Base-by-base conservation (phyloP, 64 coral and sea anemone genomes). In the Pachyseris speciosa region DNA sequence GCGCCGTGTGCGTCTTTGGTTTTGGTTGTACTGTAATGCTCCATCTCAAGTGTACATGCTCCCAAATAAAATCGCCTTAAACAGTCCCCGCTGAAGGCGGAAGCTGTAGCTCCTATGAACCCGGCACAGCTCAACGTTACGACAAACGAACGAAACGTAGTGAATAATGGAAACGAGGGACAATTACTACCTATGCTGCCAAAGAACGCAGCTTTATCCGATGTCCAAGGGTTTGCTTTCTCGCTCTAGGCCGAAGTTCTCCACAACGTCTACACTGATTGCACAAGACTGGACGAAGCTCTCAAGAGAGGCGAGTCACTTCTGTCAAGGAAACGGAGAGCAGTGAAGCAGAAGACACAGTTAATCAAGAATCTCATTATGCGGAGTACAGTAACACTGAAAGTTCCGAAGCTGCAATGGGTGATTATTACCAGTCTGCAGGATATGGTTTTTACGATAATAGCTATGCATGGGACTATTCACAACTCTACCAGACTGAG, bases 301-400 rank as follows among this genome's bases (percentile, higher is more conserved):
- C 84, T 94, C 29, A 90, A 69, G 72, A 90, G 45, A 90, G 60
- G 83, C 42, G 93, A 94, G 75, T 52, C 79, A 10, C 28, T 69
- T 40, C 44, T 48, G 36, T 8, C 19, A 0, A 63, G 5, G 53
- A 61, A 38, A 40, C 77, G 31, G 32, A 79, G 16, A 58, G 29
- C 15, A 37, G 45, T 71, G 16, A 69, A 33, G 22, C 34, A 31
- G 30, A 20, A 61, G 4, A 68, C 38, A 68, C 37, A 25, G 47
- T 17, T 86, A 41, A 67, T 68, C 38, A 67, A 27, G 0, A 6
- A 3, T 36, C 27, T 53, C 31, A 71, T 0, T 39, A 40, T 22
- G 15, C 67, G 1, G 32, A 81, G 20, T 61, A 40, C 32, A 81
- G 33, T 15, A 28, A 9, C 22, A 26, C 33, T 24, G 73, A 52